Evolutionary conservation across 2,888 invertebrate genomes (phyloP).

Genomic region (Nineta flava): DNA sequence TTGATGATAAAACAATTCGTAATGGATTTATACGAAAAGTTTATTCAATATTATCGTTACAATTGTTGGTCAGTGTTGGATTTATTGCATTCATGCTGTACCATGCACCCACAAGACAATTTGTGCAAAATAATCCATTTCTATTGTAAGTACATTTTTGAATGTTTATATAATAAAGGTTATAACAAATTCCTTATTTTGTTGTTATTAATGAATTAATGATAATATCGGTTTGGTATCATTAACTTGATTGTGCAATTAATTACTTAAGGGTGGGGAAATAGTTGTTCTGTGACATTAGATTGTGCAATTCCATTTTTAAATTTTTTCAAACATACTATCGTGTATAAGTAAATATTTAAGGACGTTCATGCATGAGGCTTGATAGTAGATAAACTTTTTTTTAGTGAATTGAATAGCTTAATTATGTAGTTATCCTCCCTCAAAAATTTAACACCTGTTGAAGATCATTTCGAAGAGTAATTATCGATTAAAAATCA

Average conservation of each 20-base stretch:
- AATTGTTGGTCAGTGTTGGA: constrained; percentile 60
- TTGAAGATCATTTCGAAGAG: no score
- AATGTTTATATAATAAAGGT: no score
- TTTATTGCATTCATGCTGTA: constrained; percentile 65
- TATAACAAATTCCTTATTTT: constrained; percentile 18
- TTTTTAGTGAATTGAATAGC: no score
- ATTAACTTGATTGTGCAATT: constrained; percentile 7
- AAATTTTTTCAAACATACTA: no score
- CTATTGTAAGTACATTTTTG: constrained; percentile 33
- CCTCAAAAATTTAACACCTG: no score
- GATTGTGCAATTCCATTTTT: no score
- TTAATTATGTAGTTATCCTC: no score
- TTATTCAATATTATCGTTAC: constrained; percentile 68
- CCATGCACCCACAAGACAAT: constrained; percentile 43
- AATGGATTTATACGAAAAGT: constrained; percentile 65
- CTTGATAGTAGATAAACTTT: no score
- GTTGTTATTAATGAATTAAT: constrained; percentile 15
- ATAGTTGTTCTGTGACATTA: no score
- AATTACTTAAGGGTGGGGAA: neutral
- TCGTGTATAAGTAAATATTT: no score
- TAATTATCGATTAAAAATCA: no score
- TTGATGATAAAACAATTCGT: constrained; percentile 52
- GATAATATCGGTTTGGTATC: neutral
- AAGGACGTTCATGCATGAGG: no score
- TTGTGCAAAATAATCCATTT: constrained; percentile 36